Base-by-base conservation (phyloP, 1,140 invertebrate genomes). In the Dendrolimus punctatus region DNA sequence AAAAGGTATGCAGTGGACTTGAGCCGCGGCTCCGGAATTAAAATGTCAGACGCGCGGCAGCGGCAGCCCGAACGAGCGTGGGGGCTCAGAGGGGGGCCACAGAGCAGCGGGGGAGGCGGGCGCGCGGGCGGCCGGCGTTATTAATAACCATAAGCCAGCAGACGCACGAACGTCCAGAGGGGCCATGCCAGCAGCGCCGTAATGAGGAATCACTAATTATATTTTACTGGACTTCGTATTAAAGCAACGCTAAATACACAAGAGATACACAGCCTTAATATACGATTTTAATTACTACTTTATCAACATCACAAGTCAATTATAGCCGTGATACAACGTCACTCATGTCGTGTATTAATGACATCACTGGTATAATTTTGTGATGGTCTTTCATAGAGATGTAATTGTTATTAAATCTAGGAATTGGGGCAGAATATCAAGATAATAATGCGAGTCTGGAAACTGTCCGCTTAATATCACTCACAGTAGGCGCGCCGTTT, bases 131-230 rank as follows among this genome's bases (percentile, higher is more conserved):
- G 67, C 58, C 64, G 62, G 69, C 73, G 82, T 84, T 85, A 85
- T 85, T 85, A 85, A 85, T 85, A 84, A 84, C 80, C 82, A 85
- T 85, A 85, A 85, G 82, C 80, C 76, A 62, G 75, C 80, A 82
- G 82, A 85, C 79, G 78, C 79, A 85, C 78, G 79, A 82, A 80
- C 79, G 79, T 80, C 78, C 80, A 85, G 80, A 85, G 81, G 76
- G 80, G 78, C 75, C 79, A 76, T 51, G 73, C 74, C 55, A 55
- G 57, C 59, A 6, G 75, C 73, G 73, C 80, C 56, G 73, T 85
- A 85, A 85, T 85, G 82, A 85, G 78, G 78, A 85, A 82, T 85
- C 82, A 80, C 80, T 85, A 85, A 85, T 83, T 85, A 85, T 81
- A 82, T 85, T 85, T 85, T 83, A 85, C 80, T 82, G 80, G 77